A percentile compares a stretch with the other conserved stretches of the same genome.
Conservation (phyloP, 2,113 vertebrate genomes). For the Pomatorhinus ruficollis region DNA sequence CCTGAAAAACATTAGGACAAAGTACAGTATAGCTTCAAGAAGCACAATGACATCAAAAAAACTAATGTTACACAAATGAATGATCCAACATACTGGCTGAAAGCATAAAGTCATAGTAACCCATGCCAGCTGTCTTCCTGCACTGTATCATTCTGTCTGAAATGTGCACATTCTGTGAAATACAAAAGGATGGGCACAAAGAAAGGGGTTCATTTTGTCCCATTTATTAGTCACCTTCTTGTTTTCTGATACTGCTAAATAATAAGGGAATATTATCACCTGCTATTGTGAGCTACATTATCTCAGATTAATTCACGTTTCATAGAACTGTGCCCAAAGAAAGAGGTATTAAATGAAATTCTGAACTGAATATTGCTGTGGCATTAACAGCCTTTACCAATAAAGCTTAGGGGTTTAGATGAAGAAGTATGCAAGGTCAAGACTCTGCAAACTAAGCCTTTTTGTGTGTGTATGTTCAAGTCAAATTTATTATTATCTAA, state of each 20-base stretch:
- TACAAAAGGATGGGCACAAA: background rate
- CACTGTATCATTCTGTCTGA: background rate
- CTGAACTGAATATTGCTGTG: conserved; percentile 49
- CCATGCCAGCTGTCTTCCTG: background rate
- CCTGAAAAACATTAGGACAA: background rate
- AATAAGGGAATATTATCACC: background rate
- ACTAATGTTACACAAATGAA: background rate
- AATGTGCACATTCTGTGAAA: background rate
- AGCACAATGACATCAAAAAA: background rate
- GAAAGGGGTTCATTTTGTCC: background rate
- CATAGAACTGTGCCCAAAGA: background rate
- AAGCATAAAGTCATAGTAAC: background rate
- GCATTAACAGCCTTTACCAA: conserved; percentile 47
- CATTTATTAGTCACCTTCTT: background rate
- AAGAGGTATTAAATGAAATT: conserved; percentile 33
- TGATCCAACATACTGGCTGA: background rate
- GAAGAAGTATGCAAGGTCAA: background rate
- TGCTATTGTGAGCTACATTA: conserved; percentile 15
- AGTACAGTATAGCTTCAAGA: background rate
- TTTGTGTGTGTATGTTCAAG: conserved; percentile 44
- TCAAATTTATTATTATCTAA: conserved; percentile 69
- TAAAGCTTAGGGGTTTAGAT: conserved; percentile 50
- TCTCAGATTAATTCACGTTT: conserved; percentile 43
- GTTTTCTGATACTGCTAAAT: conserved; percentile 26
- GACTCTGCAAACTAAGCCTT: conserved; percentile 47